A percentile compares a stretch with the other conserved stretches of the same genome.
phyloP scores from a whole-genome alignment of 2,888 invertebrate genomes.

The Pyrochroa serraticornis region DNA sequence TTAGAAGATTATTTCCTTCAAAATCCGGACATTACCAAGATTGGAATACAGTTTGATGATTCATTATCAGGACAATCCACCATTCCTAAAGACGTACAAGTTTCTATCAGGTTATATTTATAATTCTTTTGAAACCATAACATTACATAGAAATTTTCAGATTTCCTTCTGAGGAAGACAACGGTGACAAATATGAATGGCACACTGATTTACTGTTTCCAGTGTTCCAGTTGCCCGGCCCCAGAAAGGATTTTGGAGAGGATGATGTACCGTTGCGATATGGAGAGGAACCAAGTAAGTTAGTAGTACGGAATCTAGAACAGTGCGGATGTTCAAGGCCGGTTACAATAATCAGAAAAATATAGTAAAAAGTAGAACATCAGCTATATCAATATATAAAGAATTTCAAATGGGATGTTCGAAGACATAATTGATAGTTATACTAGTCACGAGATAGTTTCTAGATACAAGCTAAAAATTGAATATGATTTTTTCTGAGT shows the following conservation, averaged over 20 bases:
- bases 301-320: too few relatives aligned
- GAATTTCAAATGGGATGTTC: too few relatives aligned
- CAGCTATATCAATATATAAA: too few relatives aligned
- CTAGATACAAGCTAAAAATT: too few relatives aligned
- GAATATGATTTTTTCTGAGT: too few relatives aligned
- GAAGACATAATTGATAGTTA: too few relatives aligned
- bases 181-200: conserved; percentile 59
- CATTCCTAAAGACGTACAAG: conserved; percentile 60
- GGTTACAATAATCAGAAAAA: too few relatives aligned
- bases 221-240: conserved; percentile 40
- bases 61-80: conserved; percentile 53
- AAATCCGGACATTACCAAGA: conserved; percentile 40
- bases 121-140: not conserved
- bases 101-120: conserved; percentile 58
- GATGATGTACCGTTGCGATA: conserved; percentile 3
- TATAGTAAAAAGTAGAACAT: too few relatives aligned
- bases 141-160: not conserved
- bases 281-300: not conserved
- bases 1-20: conserved; percentile 14
- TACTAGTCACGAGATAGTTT: too few relatives aligned
- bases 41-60: conserved; percentile 66
- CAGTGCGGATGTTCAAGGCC: too few relatives aligned
- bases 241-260: conserved; percentile 26
- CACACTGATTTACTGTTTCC: conserved; percentile 66
- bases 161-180: conserved; percentile 8